Conservation (phyloP, 2,797 vertebrate genomes). For the Glossophaga mutica region DNA sequence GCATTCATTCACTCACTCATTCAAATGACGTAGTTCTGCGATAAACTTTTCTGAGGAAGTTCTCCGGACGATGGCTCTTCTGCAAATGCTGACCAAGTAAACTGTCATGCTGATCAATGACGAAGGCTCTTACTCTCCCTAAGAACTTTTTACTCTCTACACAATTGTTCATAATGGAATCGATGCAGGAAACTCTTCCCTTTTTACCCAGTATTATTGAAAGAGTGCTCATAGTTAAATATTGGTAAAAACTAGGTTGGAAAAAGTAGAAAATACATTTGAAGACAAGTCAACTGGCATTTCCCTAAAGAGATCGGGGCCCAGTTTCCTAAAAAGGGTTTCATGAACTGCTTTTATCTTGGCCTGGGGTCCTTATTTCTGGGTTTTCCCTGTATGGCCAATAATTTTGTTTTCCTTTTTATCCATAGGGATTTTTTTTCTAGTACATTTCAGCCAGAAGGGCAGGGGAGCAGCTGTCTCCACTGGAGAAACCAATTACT, state of each 20-base stretch:
- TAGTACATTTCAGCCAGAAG: constrained; percentile 74
- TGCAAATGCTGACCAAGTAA: background rate
- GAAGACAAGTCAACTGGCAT: background rate
- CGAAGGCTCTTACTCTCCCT: background rate
- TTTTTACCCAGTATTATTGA: background rate
- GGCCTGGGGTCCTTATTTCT: constrained; percentile 12
- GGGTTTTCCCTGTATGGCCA: background rate
- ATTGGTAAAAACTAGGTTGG: background rate
- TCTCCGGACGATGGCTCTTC: background rate
- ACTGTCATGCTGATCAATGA: background rate
- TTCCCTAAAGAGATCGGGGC: background rate
- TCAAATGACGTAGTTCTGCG: background rate
- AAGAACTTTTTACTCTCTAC: background rate
- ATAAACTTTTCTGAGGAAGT: background rate
- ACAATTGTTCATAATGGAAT: constrained; percentile 22
- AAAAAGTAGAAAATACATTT: constrained; percentile 12
- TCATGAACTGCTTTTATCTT: constrained; percentile 44
- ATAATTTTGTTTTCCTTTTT: constrained; percentile 65
- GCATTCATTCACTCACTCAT: background rate
- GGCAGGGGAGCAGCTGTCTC: constrained; percentile 79
- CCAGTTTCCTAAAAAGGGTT: background rate
- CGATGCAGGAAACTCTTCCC: background rate
- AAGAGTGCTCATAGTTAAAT: background rate
- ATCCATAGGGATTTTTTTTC: constrained; percentile 66
- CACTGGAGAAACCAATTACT: constrained; percentile 60